Percentiles rank a stretch among this genome's conserved stretches.
phyloP scores from a whole-genome alignment of 2,113 vertebrate genomes.

The Halcyon malimbica region DNA sequence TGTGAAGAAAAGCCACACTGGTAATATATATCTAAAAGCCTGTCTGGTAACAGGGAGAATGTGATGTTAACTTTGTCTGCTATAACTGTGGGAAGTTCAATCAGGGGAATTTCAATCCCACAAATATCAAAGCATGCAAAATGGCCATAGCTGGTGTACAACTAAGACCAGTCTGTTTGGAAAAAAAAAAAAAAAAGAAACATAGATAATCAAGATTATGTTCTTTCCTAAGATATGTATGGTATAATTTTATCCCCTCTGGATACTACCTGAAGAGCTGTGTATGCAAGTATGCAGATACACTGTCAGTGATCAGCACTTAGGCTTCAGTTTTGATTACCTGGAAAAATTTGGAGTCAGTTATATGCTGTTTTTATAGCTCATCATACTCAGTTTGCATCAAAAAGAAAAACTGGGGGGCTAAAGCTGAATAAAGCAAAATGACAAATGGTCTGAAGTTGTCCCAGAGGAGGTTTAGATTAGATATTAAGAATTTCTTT shows the following conservation, averaged over 20 bases:
- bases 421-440: not conserved
- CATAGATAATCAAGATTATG: not conserved
- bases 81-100: not conserved
- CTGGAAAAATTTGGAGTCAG: not conserved
- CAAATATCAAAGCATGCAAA: not conserved
- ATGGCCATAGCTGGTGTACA: not conserved
- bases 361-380: not conserved
- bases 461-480: too few species aligned
- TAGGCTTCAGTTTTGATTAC: not conserved
- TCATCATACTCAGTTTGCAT: not conserved
- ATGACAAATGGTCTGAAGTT: too few species aligned
- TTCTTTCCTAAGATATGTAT: not conserved
- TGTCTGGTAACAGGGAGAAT: not conserved
- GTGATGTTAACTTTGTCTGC: not conserved
- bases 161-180: not conserved
- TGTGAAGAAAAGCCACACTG: not conserved
- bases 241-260: not conserved
- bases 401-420: not conserved
- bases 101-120: not conserved
- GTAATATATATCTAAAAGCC: not conserved
- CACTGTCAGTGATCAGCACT: not conserved
- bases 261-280: not conserved
- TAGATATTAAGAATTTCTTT: too few species aligned
- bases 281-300: not conserved
- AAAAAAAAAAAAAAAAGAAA: not conserved